phyloP scores from a whole-genome alignment of 1,140 invertebrate species.

The Drosophila guanche region DNA sequence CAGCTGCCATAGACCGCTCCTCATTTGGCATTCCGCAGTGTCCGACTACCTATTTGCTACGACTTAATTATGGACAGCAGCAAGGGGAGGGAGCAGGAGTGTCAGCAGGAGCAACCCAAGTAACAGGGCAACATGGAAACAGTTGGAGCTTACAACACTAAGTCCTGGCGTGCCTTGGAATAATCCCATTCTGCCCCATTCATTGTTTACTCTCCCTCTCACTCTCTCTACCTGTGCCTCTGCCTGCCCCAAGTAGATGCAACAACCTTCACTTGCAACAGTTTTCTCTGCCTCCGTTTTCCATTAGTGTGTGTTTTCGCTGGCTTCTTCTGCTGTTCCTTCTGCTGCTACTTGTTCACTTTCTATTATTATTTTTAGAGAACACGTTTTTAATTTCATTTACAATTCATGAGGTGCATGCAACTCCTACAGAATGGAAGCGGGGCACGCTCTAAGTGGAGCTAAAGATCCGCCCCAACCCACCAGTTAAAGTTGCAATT shows the following conservation, averaged over 20 bases:
- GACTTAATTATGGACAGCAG: slow-evolving; percentile 59
- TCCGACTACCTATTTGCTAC: slow-evolving; percentile 55
- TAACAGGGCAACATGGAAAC: slow-evolving; percentile 12
- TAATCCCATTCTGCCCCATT: slow-evolving; percentile 35
- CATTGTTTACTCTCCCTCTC: neutral
- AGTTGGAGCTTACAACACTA: slow-evolving; percentile 61
- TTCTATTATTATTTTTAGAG: slow-evolving; percentile 44
- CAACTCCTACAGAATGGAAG: neutral
- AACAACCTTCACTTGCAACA: slow-evolving; percentile 43
- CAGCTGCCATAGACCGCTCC: slow-evolving; percentile 4
- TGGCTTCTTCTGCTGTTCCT: slow-evolving; percentile 3
- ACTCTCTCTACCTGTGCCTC: neutral
- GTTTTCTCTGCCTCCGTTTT: slow-evolving; percentile 2
- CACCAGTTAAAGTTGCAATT: slow-evolving; percentile 40
- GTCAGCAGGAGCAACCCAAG: neutral
- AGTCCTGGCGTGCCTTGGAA: slow-evolving; percentile 54
- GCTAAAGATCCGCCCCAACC: neutral
- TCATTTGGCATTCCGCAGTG: slow-evolving; percentile 16
- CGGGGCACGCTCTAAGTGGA: neutral
- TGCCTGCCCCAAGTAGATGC: slow-evolving; percentile 12
- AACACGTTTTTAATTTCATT: slow-evolving; percentile 72
- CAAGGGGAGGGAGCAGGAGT: neutral
- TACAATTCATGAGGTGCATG: slow-evolving; percentile 74
- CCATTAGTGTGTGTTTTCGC: slow-evolving; percentile 7
- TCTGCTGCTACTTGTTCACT: neutral